Conservation (phyloP, 1,140 invertebrate genomes). For the Philopotamus ludificatus region DNA sequence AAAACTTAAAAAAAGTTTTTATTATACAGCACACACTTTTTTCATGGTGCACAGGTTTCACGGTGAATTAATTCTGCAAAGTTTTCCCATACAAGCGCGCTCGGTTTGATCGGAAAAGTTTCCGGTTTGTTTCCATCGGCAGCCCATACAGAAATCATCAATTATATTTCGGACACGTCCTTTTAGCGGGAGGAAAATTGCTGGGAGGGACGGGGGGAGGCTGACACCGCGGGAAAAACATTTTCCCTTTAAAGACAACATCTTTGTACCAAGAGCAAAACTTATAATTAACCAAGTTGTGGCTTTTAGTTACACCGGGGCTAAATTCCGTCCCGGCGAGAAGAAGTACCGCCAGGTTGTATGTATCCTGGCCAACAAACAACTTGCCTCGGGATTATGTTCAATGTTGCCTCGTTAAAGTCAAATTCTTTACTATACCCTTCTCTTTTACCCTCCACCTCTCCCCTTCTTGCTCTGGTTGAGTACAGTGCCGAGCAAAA, state of each 20-base stretch:
- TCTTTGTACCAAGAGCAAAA: constrained; percentile 24
- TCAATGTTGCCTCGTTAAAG: constrained; percentile 17
- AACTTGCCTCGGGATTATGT: background rate
- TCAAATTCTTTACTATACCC: constrained; percentile 6
- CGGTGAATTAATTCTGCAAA: too few relatives aligned
- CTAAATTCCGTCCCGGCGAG: constrained; percentile 43
- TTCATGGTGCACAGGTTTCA: too few relatives aligned
- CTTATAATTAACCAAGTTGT: constrained; percentile 41
- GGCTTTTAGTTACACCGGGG: constrained; percentile 24
- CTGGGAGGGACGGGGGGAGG: too few relatives aligned
- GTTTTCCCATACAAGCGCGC: too few relatives aligned
- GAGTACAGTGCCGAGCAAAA: background rate
- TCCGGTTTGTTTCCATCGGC: background rate
- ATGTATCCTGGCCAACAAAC: background rate
- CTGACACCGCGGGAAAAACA: constrained; percentile 14
- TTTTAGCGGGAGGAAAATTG: background rate
- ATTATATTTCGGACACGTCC: constrained; percentile 37
- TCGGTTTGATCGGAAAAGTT: background rate
- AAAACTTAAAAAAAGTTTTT: too few relatives aligned
- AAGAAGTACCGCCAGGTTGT: background rate
- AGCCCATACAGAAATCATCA: constrained; percentile 18
- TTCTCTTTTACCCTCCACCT: too few relatives aligned
- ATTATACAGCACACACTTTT: too few relatives aligned
- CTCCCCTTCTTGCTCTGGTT: background rate
- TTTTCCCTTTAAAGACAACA: constrained; percentile 35